Conservation (phyloP, 2,888 invertebrate species). For the Megalurothrips usitatus region DNA sequence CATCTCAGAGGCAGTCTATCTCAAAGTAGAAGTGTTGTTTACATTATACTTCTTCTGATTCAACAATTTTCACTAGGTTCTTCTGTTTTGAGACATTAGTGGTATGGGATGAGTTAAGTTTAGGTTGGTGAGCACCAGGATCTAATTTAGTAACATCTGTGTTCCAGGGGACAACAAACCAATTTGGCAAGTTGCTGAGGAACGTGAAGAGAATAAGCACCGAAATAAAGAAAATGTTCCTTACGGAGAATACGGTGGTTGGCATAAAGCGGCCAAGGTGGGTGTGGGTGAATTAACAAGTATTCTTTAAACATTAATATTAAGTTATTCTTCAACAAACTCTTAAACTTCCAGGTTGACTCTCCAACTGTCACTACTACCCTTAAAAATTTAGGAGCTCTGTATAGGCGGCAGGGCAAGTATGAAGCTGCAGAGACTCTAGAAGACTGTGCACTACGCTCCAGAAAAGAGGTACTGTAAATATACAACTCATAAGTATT, state of each 20-base stretch:
- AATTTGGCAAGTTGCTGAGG: conserved; percentile 98
- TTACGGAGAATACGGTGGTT: conserved; percentile 82
- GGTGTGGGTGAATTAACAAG: neutral
- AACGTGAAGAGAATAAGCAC: conserved; percentile 93
- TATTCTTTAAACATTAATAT: neutral
- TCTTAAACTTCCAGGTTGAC: conserved; percentile 54
- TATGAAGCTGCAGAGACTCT: conserved; percentile 98
- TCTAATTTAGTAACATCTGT: conserved; percentile 37
- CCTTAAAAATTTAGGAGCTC: conserved; percentile 94
- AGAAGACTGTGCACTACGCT: conserved; percentile 95
- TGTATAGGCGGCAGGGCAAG: conserved; percentile 95
- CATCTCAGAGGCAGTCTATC: too few relatives aligned
- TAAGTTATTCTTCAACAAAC: neutral
- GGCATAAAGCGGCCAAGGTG: conserved; percentile 96
- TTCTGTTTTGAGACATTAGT: conserved; percentile 6
- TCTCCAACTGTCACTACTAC: conserved; percentile 97
- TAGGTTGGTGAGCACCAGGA: conserved; percentile 28
- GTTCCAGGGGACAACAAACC: conserved; percentile 82
- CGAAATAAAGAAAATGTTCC: conserved; percentile 83
- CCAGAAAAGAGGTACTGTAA: conserved; percentile 80
- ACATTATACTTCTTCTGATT: too few relatives aligned
- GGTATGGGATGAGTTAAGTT: neutral
- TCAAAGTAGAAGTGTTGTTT: too few relatives aligned
- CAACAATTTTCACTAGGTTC: too few relatives aligned
- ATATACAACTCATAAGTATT: neutral